Conservation (phyloP, 2,113 vertebrate species). For the Ptilonorhynchus violaceus region DNA sequence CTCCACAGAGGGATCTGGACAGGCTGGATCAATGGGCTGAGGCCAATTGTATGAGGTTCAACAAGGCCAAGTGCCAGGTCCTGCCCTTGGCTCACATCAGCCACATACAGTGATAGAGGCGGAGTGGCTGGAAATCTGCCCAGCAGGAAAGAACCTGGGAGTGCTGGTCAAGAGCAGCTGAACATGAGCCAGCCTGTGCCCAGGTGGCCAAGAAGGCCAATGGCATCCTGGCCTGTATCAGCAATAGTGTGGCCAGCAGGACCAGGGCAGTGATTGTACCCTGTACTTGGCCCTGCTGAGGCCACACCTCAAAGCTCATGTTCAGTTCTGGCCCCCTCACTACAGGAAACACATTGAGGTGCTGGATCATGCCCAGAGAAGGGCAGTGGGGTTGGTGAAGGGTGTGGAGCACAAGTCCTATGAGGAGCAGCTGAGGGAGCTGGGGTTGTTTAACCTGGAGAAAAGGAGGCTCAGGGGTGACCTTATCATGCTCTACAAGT, state of each 20-base stretch:
- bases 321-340: not conserved
- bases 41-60: not conserved
- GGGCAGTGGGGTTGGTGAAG: rapidly evolving
- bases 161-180: not conserved
- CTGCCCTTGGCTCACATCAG: not conserved
- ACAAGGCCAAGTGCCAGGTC: not conserved
- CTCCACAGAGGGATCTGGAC: not conserved
- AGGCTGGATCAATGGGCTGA: not conserved
- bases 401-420: not conserved
- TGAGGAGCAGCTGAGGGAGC: not conserved
- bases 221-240: not conserved
- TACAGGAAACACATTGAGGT: not conserved
- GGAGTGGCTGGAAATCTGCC: not conserved
- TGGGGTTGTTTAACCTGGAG: not conserved
- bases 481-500: not conserved
- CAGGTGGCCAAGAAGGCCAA: not conserved
- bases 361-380: not conserved
- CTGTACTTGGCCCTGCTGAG: rapidly evolving
- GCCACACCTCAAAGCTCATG: rapidly evolving
- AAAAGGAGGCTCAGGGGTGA: not conserved
- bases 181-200: not conserved
- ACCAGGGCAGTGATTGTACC: rapidly evolving
- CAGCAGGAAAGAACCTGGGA: not conserved
- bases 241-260: not conserved
- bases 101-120: not conserved